Base-by-base conservation (phyloP, 30 jellyfish, hydroid and myxozoan genomes). In the Calvadosia cruxmelitensis region DNA sequence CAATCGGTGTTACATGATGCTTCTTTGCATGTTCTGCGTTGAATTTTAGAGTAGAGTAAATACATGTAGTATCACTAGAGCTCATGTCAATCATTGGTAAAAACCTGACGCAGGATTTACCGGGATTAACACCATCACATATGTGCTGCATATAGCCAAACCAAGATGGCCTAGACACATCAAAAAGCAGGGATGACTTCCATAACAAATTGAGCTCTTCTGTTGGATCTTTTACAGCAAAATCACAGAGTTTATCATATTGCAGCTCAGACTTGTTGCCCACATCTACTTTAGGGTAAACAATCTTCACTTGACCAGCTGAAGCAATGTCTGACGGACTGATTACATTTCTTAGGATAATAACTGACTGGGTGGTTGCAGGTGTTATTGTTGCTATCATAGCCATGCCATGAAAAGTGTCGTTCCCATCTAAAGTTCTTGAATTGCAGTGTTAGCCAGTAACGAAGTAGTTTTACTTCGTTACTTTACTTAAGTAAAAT, bases 331-430 rank as follows among this genome's bases (percentile, higher is more conserved):
- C n/a, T 31, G 78, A 69, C 49, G 79, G 48, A 69, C 68, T 42
- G 78, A 33, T 49, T 2, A 68, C 78, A n/a, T n/a, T n/a, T n/a
- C n/a, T n/a, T 69, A n/a, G n/a, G n/a, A n/a, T n/a, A n/a, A n/a
- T n/a, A n/a, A n/a, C n/a, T n/a, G n/a, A n/a, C n/a, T n/a, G n/a
- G n/a, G n/a, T n/a, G n/a, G n/a, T n/a, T n/a, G n/a, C n/a, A n/a
- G 81, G 81, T 29, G 81, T 71, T 71, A 71, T 71, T 20, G 81
- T 71, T 71, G 91, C 52, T 32, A 78, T 69, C 13, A 78, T 69
- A 23, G 70, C 83, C 70, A 78, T 67, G 25, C 91, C 91, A 51
- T 71, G 81, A 53, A 68, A 69, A 2, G 91, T 76, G 26, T 69
- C 80, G 51, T n/a, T n/a, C n/a, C n/a, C n/a, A n/a, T n/a, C n/a